These are phyloP conservation scores for Silurus glanis DNA, from an alignment of 2,113 vertebrate genomes.

Conservation along the genomic window DNA sequence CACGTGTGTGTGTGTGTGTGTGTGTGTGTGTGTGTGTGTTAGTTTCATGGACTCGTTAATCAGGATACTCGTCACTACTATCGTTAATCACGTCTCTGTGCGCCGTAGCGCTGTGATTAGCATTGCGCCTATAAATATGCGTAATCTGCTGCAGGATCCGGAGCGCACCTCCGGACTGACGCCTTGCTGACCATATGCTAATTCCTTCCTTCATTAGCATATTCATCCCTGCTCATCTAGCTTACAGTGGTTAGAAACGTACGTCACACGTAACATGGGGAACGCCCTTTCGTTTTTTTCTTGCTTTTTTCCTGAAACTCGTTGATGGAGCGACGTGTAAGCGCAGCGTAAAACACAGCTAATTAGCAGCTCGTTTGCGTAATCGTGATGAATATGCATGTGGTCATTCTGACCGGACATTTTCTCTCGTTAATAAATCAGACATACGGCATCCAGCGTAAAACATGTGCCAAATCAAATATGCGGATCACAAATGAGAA, in stretches of 20 bases:
- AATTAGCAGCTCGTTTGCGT: conserved; percentile 45
- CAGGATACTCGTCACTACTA: conserved; percentile 5
- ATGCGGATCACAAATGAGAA: too few species aligned
- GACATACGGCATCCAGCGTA: too few species aligned
- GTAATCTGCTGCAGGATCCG: neutral
- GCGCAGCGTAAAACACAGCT: neutral
- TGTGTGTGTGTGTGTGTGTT: neutral
- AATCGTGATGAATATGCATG: conserved; percentile 44
- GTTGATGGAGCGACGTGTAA: conserved; percentile 50
- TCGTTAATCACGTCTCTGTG: neutral
- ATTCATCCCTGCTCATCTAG: conserved; percentile 36
- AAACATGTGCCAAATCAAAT: too few species aligned
- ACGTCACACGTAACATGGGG: neutral
- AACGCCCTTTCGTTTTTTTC: conserved; percentile 84
- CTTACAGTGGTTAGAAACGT: conserved; percentile 1
- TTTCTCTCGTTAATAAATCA: conserved; percentile 32
- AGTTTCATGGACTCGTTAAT: conserved; percentile 48
- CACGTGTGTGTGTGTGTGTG: neutral
- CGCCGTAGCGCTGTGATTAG: neutral
- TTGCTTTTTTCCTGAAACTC: conserved; percentile 88
- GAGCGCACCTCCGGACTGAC: neutral
- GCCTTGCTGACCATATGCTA: conserved; percentile 38
- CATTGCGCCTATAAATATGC: neutral
- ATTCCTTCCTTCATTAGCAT: conserved; percentile 34
- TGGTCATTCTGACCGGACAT: neutral